Evolutionary conservation across 2,888 invertebrate species (phyloP), one percentile per base, ranked within the genome.

Genomic region (Ormyrus thymus): DNA sequence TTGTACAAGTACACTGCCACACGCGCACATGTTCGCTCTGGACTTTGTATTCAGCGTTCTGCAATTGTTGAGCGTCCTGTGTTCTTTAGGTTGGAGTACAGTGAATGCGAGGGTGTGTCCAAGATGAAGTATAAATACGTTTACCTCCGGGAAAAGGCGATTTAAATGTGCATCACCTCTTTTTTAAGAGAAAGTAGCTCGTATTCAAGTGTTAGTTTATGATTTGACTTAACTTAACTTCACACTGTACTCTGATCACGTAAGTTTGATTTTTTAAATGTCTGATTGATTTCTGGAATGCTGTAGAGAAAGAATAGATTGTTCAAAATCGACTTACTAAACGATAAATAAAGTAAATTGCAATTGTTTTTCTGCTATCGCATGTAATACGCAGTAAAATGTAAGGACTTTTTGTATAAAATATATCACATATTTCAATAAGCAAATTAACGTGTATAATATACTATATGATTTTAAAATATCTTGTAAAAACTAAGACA

Each of bases 321-420:
- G 48, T 51, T 45, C 61, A 58, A 29, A 48, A 51, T n/a, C 1
- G 1, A 61, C 10, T 9, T 43, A 45, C 45, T 13, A 46, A 55
- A 55, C 8, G 51, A 46, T 51, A 11, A 62, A 55, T 51, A 45
- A 15, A 43, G 53, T 55, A 1, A 45, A 58, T 51, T 43, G 51
- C 10, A 61, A 10, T 68, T 48, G 6, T 48, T 55, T 73, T 29
- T 9, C 15, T 7, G 29, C 56, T 56, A n/a, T 58, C 29, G n/a
- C 56, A 61, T 73, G 43, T 11, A n/a, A 65, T 29, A 64, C 43
- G 50, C 48, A 13, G 13, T 29, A n/a, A 58, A 45, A 7, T n/a
- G 58, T 55, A 55, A 65, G 9, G 43, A 64, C 43, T n/a, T 51
- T 73, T 64, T 55, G 55, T 62, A 45, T 64, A 45, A 29, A 48